Evolutionary conservation across 1,140 invertebrate species (phyloP), one percentile per base, ranked within the genome.

Genomic region (Drosophila nikananu): DNA sequence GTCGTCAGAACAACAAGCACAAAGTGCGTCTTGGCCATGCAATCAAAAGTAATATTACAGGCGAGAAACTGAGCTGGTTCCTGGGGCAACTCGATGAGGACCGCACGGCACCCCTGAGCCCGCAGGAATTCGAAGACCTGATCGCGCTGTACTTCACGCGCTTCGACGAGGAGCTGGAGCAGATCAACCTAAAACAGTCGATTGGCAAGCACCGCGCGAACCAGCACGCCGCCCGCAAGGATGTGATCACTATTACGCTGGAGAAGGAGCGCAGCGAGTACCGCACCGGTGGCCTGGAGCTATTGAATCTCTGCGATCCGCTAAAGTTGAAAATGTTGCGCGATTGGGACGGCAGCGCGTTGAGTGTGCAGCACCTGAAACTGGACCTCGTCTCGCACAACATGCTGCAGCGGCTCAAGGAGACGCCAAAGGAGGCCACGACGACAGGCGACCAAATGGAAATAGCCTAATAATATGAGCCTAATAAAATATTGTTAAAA

Each of bases 121-220:
- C 95, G 67, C 93, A 95, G 89, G 93, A 95, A 75, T 94, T 94
- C 27, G 90, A 94, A 60, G 92, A 94, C 60, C 89, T 96, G 49
- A 95, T 97, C 51, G 89, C 94, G 75, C 93, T 93, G 17, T 92
- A 92, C 71, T 80, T 96, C 55, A 78, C 91, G 4, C 93, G 96
- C 54, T 96, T 97, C 93, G 95, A 97, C 81, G 96, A 96, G 71
- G 96, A 97, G 94, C 91, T 97, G 35, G 95, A 96, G 77, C 96
- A 97, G 92, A 97, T 97, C 81, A 86, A 93, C 23, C 93, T 97
- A 5, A 97, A 97, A 87, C 95, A 96, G 81, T 96, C 96, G 0
- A 95, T 97, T 42, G 95, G 96, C 17, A 96, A 95, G 91, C 95
- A 95, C 82, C 94, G 96, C 25, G 72, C 83, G 0, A 84, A 93